A percentile compares a stretch with the other conserved stretches of the same genome.
These are phyloP conservation scores for Netta rufina DNA, from an alignment of 2,797 vertebrate species.

Conservation along the genomic window DNA sequence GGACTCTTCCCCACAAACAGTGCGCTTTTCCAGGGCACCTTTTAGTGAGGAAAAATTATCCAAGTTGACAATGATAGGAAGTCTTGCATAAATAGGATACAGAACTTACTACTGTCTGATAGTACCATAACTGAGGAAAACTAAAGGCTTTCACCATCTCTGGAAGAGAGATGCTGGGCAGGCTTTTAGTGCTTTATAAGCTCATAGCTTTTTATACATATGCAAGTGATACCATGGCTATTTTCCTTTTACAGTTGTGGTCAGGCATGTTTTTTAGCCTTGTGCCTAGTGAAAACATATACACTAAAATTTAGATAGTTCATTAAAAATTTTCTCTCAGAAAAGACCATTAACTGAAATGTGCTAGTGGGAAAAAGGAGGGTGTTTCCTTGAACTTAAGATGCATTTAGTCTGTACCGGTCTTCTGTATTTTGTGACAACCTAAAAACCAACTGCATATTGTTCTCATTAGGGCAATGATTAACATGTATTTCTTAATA, in stretches of 20 bases:
- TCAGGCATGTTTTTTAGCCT: neutral
- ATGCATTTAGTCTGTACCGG: neutral
- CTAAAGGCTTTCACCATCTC: neutral
- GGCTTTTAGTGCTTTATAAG: neutral
- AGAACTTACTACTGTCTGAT: neutral
- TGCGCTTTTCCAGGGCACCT: neutral
- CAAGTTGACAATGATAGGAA: neutral
- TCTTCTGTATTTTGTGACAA: neutral
- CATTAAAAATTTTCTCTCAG: neutral
- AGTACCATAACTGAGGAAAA: neutral
- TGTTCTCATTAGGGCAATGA: slow-evolving; percentile 56
- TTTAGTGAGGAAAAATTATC: neutral
- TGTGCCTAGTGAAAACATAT: neutral
- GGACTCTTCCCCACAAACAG: neutral
- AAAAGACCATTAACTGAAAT: neutral
- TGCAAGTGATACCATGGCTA: neutral
- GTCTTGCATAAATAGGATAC: neutral
- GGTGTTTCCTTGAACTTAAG: neutral
- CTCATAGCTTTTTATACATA: neutral
- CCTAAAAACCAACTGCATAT: slow-evolving; percentile 10
- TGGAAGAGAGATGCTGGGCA: neutral
- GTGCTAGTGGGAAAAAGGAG: neutral
- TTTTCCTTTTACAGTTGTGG: slow-evolving; percentile 7
- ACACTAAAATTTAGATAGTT: slow-evolving; percentile 5
- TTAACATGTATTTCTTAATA: slow-evolving; percentile 50